These are phyloP conservation scores for Lathronympha strigana DNA, from an alignment of 2,888 invertebrate genomes.

Conservation along the genomic window DNA sequence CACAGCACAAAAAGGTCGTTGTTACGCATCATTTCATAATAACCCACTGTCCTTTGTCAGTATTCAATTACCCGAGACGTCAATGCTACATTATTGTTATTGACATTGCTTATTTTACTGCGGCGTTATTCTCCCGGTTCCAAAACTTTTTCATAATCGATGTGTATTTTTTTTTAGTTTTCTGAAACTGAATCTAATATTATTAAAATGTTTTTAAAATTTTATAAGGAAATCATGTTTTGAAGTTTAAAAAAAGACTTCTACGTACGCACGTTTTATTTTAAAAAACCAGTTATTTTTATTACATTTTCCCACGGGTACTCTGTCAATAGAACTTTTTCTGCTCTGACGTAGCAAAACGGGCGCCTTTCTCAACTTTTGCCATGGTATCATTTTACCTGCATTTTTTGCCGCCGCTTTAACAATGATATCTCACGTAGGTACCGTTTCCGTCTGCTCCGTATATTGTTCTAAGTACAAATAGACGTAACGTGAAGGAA, in stretches of 20 bases:
- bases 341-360: slow-evolving; percentile 8
- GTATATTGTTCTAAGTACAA: slow-evolving; percentile 43
- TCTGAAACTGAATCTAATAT: not conserved
- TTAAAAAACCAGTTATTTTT: not conserved
- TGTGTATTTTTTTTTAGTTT: not conserved
- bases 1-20: slow-evolving; percentile 63
- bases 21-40: slow-evolving; percentile 69
- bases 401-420: slow-evolving; percentile 42
- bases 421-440: slow-evolving; percentile 52
- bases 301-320: slow-evolving; percentile 19
- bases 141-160: not conserved
- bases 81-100: slow-evolving; percentile 38
- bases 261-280: not conserved
- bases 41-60: slow-evolving; percentile 47
- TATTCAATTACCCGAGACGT: slow-evolving; percentile 54
- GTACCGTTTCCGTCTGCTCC: slow-evolving; percentile 55
- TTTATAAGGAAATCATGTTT: too few species aligned
- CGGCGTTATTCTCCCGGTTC: slow-evolving; percentile 1
- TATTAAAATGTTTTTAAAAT: not conserved
- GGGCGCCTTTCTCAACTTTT: slow-evolving; percentile 27
- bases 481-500: slow-evolving; percentile 58
- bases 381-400: slow-evolving; percentile 29
- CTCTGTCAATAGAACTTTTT: slow-evolving; percentile 12
- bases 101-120: slow-evolving; percentile 21
- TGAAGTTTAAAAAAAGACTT: too few species aligned